These are phyloP conservation scores for Climacteris rufus DNA, from an alignment of 2,113 vertebrate genomes.

Conservation along the genomic window DNA sequence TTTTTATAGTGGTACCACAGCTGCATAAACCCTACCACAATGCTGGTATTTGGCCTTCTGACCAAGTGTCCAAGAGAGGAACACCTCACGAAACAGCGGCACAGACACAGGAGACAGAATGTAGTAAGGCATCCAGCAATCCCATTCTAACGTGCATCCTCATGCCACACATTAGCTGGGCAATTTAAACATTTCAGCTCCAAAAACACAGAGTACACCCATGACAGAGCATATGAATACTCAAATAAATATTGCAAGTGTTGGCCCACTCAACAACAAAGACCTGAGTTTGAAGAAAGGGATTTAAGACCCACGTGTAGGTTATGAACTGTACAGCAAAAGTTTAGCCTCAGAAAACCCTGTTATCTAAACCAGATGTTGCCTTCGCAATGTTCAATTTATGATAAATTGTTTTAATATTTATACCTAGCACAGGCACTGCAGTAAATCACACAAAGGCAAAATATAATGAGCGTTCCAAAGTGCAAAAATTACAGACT, in stretches of 20 bases:
- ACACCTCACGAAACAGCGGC: background rate
- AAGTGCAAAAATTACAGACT: background rate
- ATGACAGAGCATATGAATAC: background rate
- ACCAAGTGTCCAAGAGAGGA: background rate
- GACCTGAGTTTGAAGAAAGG: background rate
- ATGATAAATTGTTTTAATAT: slow-evolving; percentile 60
- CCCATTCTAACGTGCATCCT: background rate
- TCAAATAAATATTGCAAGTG: background rate
- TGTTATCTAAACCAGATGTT: slow-evolving; percentile 67
- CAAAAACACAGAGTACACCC: background rate
- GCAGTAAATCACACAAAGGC: slow-evolving; percentile 44
- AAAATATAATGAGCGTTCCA: background rate
- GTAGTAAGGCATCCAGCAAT: background rate
- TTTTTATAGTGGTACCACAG: background rate
- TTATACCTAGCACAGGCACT: slow-evolving; percentile 26
- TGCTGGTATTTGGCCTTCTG: background rate
- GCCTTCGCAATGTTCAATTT: slow-evolving; percentile 28
- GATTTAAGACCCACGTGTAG: background rate
- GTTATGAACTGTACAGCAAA: slow-evolving; percentile 53
- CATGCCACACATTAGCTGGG: fast-evolving
- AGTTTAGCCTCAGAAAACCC: background rate
- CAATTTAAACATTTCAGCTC: background rate
- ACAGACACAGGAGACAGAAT: background rate
- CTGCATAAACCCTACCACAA: background rate
- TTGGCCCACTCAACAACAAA: background rate